Conservation (phyloP, 2,888 invertebrate genomes). For the Eupithecia abbreviata region DNA sequence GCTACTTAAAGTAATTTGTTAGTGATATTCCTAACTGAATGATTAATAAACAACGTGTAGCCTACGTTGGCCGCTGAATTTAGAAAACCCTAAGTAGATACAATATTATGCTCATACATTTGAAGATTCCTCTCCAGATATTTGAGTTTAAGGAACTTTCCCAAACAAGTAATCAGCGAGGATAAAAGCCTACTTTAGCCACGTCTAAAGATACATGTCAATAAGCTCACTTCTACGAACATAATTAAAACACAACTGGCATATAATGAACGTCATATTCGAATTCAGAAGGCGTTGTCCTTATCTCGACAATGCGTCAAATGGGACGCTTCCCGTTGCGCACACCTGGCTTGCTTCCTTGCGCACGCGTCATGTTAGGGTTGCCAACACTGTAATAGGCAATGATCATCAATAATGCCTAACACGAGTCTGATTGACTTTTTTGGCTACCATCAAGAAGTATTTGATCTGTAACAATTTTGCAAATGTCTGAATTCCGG, state of each 20-base stretch:
- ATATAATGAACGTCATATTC: slow-evolving; percentile 46
- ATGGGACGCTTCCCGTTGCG: slow-evolving; percentile 43
- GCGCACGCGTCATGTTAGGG: slow-evolving; percentile 50
- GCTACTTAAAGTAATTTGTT: background rate
- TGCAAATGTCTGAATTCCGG: too few species aligned
- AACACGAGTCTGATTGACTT: too few species aligned
- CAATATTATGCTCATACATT: background rate
- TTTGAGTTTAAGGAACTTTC: background rate
- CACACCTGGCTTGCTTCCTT: slow-evolving; percentile 56
- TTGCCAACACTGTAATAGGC: slow-evolving; percentile 27
- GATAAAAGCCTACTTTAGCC: background rate
- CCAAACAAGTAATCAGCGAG: background rate
- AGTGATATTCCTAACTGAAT: background rate
- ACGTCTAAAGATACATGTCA: background rate
- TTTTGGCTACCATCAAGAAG: too few species aligned
- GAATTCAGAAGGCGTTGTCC: slow-evolving; percentile 53
- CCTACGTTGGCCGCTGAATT: background rate
- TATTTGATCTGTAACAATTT: too few species aligned
- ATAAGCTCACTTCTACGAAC: background rate
- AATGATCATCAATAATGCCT: background rate
- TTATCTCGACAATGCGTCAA: slow-evolving; percentile 52
- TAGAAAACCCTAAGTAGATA: background rate
- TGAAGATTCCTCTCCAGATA: background rate
- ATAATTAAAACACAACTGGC: background rate
- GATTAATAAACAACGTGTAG: background rate